Conservation (phyloP, 2,113 vertebrate species). For the Leptocoma aspasia region DNA sequence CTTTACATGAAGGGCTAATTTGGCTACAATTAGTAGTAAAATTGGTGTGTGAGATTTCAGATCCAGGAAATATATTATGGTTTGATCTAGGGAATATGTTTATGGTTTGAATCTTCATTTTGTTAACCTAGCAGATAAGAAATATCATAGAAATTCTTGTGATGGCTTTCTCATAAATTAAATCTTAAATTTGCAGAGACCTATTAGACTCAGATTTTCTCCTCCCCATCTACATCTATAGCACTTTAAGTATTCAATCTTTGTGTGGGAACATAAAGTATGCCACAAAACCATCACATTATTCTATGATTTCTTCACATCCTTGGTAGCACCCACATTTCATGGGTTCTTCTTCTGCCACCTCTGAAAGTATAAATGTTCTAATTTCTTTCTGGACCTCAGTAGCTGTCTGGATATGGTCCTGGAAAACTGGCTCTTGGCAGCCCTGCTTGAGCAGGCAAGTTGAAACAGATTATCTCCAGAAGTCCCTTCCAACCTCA, state of each 20-base stretch:
- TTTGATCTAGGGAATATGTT: not conserved
- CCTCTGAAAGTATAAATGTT: not conserved
- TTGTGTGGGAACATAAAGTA: not conserved
- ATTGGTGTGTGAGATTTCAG: not conserved
- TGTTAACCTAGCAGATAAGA: not conserved
- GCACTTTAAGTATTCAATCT: not conserved
- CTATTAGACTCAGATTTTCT: not conserved
- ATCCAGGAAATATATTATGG: not conserved
- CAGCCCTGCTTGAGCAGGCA: not conserved
- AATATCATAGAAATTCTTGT: not conserved
- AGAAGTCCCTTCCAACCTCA: not conserved
- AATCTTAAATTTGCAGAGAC: not conserved
- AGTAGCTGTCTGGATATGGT: not conserved
- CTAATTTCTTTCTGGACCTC: not conserved
- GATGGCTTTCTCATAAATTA: not conserved
- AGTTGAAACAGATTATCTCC: not conserved
- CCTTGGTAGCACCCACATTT: not conserved
- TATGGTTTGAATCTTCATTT: not conserved
- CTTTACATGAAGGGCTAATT: not conserved
- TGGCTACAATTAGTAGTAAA: not conserved
- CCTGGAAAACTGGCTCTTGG: fast-evolving
- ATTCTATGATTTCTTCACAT: not conserved
- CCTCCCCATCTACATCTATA: not conserved
- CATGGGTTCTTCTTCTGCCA: not conserved
- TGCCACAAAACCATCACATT: not conserved